These are phyloP conservation scores for Poeciliopsis turneri DNA, from an alignment of 2,797 vertebrate species.

Conservation along the genomic window DNA sequence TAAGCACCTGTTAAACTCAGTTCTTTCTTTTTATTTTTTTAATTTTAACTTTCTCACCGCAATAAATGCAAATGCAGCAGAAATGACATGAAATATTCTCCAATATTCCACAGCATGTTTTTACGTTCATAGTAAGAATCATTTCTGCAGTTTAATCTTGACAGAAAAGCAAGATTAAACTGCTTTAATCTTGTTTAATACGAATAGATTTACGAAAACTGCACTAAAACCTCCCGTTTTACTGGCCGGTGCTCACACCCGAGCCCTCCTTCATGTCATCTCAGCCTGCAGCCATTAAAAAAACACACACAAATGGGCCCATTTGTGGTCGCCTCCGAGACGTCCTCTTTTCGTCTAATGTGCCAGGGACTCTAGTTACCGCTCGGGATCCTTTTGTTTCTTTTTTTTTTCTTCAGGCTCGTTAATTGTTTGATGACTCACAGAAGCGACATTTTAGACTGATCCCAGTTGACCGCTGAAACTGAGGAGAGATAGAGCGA, in stretches of 20 bases:
- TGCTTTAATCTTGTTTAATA: too few relatives aligned
- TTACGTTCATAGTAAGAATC: not conserved
- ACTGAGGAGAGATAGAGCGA: slow-evolving; percentile 24
- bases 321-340: slow-evolving; percentile 24
- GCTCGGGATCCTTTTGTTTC: slow-evolving; percentile 22
- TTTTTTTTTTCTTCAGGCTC: slow-evolving; percentile 37
- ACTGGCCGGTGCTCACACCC: not conserved
- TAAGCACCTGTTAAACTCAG: not conserved
- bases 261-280: slow-evolving; percentile 1
- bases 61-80: not conserved
- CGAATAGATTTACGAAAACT: not conserved
- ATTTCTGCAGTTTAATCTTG: not conserved
- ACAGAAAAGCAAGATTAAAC: not conserved
- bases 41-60: not conserved
- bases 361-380: slow-evolving; percentile 54
- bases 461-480: slow-evolving; percentile 36
- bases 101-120: not conserved
- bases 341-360: slow-evolving; percentile 14
- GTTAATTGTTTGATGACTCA: slow-evolving; percentile 55
- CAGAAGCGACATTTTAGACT: slow-evolving; percentile 48
- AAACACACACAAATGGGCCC: slow-evolving; percentile 49
- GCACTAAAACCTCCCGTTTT: not conserved
- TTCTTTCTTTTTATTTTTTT: not conserved
- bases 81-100: not conserved
- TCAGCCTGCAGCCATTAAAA: slow-evolving; percentile 46